Percentiles rank a stretch among this genome's conserved stretches.
These are phyloP conservation scores for Anthrax anthrax DNA, from an alignment of 2,888 invertebrate species.

Conservation along the genomic window DNA sequence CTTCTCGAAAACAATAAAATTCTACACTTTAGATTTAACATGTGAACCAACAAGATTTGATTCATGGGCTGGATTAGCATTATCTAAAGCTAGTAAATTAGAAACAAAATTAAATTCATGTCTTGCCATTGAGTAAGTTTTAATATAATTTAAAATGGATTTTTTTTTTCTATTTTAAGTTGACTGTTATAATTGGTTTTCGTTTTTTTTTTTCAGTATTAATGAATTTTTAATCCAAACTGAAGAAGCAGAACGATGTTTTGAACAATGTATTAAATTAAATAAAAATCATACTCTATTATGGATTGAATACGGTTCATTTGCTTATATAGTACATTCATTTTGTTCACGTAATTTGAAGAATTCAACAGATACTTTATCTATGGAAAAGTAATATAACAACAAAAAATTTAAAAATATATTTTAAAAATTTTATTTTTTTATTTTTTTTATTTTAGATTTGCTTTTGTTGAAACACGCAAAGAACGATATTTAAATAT, in stretches of 20 bases:
- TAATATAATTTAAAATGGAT: neutral
- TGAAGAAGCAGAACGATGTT: slow-evolving; percentile 63
- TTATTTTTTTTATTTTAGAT: slow-evolving; percentile 26
- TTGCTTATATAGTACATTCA: slow-evolving; percentile 80
- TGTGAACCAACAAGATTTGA: slow-evolving; percentile 67
- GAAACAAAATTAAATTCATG: slow-evolving; percentile 69
- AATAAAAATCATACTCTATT: slow-evolving; percentile 59
- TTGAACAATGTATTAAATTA: slow-evolving; percentile 61
- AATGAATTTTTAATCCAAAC: slow-evolving; percentile 54
- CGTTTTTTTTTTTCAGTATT: slow-evolving; percentile 23
- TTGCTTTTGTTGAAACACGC: slow-evolving; percentile 57
- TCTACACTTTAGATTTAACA: slow-evolving; percentile 70
- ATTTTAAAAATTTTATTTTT: neutral
- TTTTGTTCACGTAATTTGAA: slow-evolving; percentile 77
- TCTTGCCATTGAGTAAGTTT: slow-evolving; percentile 40
- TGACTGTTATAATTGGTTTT: neutral
- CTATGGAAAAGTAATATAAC: slow-evolving; percentile 44
- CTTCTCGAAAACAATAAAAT: slow-evolving; percentile 56
- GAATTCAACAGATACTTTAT: slow-evolving; percentile 59
- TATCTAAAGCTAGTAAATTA: slow-evolving; percentile 61
- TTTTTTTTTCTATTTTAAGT: no score
- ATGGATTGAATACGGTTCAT: slow-evolving; percentile 84
- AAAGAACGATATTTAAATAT: slow-evolving; percentile 67
- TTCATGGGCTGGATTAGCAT: slow-evolving; percentile 85
- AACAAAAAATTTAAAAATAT: no score